Evolutionary conservation across 92 coral and sea anemone species (phyloP).

Genomic region (Meandrina meandrites): DNA sequence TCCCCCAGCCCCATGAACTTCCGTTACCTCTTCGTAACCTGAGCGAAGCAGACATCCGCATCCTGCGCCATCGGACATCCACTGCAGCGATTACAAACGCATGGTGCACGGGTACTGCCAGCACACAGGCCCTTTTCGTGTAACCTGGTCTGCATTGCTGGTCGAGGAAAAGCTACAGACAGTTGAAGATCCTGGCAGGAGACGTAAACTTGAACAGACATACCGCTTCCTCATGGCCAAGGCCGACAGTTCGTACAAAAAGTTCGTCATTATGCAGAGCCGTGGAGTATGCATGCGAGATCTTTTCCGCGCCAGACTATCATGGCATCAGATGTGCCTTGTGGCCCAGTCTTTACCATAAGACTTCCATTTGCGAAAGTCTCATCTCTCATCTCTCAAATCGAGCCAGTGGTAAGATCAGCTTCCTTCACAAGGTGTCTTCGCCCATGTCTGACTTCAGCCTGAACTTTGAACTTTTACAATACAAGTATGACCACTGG

Average conservation of each 20-base stretch:
- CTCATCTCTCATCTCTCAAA: too few species aligned
- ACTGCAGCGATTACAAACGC: constrained; percentile 16
- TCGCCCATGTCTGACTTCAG: constrained; percentile 15
- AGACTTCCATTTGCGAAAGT: constrained; percentile 21
- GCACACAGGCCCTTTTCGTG: constrained; percentile 4
- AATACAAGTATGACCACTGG: constrained; percentile 37
- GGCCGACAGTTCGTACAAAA: not conserved
- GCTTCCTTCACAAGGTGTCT: not conserved
- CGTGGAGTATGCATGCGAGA: not conserved
- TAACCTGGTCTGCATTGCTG: not conserved
- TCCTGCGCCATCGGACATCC: constrained; percentile 30
- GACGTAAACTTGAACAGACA: not conserved
- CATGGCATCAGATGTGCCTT: constrained; percentile 24
- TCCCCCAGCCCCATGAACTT: not conserved
- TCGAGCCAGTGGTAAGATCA: constrained; percentile 10
- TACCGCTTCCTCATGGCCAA: constrained; percentile 1
- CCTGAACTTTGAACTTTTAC: constrained; percentile 26
- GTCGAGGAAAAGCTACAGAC: not conserved
- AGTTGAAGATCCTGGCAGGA: not conserved
- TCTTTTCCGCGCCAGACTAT: not conserved
- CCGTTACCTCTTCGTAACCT: not conserved
- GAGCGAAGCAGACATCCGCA: not conserved
- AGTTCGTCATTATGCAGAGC: not conserved
- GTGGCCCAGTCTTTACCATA: constrained; percentile 26
- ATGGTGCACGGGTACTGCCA: constrained; percentile 18